Percentiles rank a stretch among this genome's conserved stretches.
Evolutionary conservation across 2,797 vertebrate genomes (phyloP).

Genomic region (Hybognathus amarus): DNA sequence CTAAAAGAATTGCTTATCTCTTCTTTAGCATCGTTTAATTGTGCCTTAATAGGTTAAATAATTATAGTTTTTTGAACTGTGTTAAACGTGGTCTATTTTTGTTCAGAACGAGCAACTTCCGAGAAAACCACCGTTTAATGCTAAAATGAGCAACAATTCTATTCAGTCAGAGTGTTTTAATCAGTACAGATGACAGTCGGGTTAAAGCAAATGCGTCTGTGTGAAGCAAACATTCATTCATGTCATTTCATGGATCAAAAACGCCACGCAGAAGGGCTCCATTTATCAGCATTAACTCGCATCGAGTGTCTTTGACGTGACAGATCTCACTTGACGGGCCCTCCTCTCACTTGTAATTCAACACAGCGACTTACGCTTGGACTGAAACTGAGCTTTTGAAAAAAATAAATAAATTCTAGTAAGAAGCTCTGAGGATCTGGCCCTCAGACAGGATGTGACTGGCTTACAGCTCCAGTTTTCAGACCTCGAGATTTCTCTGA

Average conservation of each 20-base stretch:
- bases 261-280: slow-evolving; percentile 34
- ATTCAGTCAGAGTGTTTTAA: slow-evolving; percentile 38
- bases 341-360: slow-evolving; percentile 56
- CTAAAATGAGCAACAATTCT: slow-evolving; percentile 28
- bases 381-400: slow-evolving; percentile 15
- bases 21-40: too few species aligned
- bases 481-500: slow-evolving; percentile 36
- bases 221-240: slow-evolving; percentile 50
- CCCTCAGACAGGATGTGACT: slow-evolving; percentile 48
- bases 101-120: not conserved
- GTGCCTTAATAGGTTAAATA: not conserved
- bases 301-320: slow-evolving; percentile 58
- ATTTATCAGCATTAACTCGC: slow-evolving; percentile 61
- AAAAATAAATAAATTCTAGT: slow-evolving; percentile 8
- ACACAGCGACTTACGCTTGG: slow-evolving; percentile 33
- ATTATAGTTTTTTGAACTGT: slow-evolving; percentile 8
- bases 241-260: slow-evolving; percentile 44
- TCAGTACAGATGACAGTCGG: slow-evolving; percentile 39
- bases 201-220: slow-evolving; percentile 32
- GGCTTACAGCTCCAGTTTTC: slow-evolving; percentile 34
- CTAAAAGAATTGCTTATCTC: too few species aligned
- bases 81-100: not conserved
- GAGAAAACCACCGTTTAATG: not conserved
- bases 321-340: slow-evolving; percentile 56
- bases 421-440: slow-evolving; percentile 44